phyloP scores from a whole-genome alignment of 2,113 vertebrate species.

The Thalassarche chlororhynchos region DNA sequence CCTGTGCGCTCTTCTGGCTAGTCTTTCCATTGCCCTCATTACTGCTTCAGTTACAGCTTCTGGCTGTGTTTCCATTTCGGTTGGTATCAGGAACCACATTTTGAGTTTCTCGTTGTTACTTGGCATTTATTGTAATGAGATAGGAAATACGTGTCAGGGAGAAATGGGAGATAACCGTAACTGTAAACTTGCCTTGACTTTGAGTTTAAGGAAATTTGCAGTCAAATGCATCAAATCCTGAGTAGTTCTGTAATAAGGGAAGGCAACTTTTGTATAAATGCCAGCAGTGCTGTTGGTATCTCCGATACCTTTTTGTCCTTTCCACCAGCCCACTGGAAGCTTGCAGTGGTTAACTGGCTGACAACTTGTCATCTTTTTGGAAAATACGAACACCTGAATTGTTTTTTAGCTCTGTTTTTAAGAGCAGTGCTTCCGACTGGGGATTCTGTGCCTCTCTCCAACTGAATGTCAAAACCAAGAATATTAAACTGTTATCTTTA shows the following conservation, averaged over 20 bases:
- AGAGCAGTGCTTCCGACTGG: background rate
- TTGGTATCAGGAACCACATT: background rate
- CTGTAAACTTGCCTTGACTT: background rate
- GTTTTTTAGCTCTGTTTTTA: background rate
- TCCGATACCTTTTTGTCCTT: background rate
- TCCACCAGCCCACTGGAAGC: background rate
- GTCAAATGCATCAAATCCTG: background rate
- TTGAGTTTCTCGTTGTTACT: background rate
- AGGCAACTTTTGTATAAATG: background rate
- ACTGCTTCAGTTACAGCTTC: background rate
- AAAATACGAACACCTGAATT: background rate
- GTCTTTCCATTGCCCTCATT: background rate
- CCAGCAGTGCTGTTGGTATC: background rate
- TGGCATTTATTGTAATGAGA: background rate
- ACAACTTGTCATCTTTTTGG: background rate
- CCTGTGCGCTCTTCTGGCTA: background rate
- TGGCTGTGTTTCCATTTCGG: rapidly evolving
- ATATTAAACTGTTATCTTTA: background rate
- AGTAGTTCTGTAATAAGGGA: background rate
- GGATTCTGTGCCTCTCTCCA: background rate
- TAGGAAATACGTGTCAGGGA: background rate
- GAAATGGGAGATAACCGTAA: rapidly evolving
- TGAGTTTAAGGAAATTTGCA: background rate
- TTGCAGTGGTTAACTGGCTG: background rate
- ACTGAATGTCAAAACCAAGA: background rate